A percentile compares a stretch with the other conserved stretches of the same genome.
Conservation (phyloP, 2,797 vertebrate genomes). For the Diplodus sargus region DNA sequence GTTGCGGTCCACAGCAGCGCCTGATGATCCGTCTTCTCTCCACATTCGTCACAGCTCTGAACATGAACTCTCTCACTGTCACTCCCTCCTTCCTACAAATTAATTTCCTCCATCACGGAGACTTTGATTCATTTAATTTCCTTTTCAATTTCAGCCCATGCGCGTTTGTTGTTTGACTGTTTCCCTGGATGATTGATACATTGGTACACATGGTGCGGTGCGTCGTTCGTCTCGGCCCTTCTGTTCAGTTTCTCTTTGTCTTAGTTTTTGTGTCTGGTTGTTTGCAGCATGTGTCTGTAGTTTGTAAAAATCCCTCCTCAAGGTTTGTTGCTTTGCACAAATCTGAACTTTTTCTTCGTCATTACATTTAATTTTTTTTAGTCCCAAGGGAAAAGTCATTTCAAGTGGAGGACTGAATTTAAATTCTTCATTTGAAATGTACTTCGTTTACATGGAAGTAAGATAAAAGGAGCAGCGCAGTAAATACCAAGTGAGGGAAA, state of each 20-base stretch:
- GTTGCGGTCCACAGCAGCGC: background rate
- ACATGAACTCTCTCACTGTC: background rate
- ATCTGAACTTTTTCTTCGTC: background rate
- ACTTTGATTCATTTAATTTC: conserved; percentile 3
- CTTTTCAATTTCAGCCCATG: background rate
- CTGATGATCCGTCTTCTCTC: background rate
- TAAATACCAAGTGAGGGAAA: background rate
- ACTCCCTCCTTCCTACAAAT: background rate
- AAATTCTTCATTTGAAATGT: background rate
- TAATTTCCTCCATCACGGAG: background rate
- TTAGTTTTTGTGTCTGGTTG: background rate
- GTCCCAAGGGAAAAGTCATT: background rate
- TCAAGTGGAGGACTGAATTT: background rate
- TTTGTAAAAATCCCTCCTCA: conserved; percentile 7
- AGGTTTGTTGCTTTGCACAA: conserved; percentile 2
- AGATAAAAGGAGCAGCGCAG: background rate
- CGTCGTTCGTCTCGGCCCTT: background rate
- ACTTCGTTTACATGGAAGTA: background rate
- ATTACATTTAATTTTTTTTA: background rate
- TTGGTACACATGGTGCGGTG: background rate
- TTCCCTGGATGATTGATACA: background rate
- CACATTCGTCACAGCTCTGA: background rate
- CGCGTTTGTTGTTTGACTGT: background rate
- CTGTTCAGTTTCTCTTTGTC: background rate
- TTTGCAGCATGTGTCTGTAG: background rate